phyloP scores from a whole-genome alignment of 1,140 invertebrate genomes.

The Zaprionus inermis region DNA sequence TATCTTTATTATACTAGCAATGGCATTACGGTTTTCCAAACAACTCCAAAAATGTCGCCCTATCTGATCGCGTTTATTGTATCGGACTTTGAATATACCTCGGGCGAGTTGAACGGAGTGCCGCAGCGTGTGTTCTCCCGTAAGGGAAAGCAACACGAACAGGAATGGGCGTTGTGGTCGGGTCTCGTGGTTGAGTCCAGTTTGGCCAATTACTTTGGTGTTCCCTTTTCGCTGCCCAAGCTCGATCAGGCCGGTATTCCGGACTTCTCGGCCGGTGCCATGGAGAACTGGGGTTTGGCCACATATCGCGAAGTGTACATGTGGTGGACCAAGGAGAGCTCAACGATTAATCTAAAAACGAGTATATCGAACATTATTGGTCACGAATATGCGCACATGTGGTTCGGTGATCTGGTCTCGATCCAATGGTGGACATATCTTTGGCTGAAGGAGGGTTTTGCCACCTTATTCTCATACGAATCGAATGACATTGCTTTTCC shows the following conservation, averaged over 20 bases:
- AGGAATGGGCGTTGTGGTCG: slow-evolving; percentile 59
- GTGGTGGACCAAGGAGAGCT: slow-evolving; percentile 66
- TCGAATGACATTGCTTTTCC: slow-evolving; percentile 84
- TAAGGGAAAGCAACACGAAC: slow-evolving; percentile 60
- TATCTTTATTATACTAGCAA: slow-evolving; percentile 11
- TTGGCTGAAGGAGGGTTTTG: slow-evolving; percentile 86
- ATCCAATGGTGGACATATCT: slow-evolving; percentile 86
- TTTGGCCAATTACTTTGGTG: slow-evolving; percentile 56
- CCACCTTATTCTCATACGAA: slow-evolving; percentile 84
- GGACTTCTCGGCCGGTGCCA: slow-evolving; percentile 74
- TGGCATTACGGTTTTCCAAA: slow-evolving; percentile 64
- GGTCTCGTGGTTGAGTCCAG: slow-evolving; percentile 59
- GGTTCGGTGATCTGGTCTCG: slow-evolving; percentile 89
- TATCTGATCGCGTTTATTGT: slow-evolving; percentile 91
- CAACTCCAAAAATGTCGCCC: slow-evolving; percentile 86
- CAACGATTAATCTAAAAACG: slow-evolving; percentile 82
- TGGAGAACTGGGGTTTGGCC: slow-evolving; percentile 81
- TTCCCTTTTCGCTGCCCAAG: slow-evolving; percentile 65
- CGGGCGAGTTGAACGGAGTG: slow-evolving; percentile 71
- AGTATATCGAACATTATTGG: slow-evolving; percentile 85
- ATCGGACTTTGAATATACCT: slow-evolving; percentile 86
- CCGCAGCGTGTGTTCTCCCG: slow-evolving; percentile 65
- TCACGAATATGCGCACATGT: slow-evolving; percentile 88
- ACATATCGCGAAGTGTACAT: slow-evolving; percentile 75
- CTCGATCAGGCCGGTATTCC: slow-evolving; percentile 75